Percentiles rank a stretch among this genome's conserved stretches.
Conservation (phyloP, 2,888 invertebrate species). For the Cryptus armator region DNA sequence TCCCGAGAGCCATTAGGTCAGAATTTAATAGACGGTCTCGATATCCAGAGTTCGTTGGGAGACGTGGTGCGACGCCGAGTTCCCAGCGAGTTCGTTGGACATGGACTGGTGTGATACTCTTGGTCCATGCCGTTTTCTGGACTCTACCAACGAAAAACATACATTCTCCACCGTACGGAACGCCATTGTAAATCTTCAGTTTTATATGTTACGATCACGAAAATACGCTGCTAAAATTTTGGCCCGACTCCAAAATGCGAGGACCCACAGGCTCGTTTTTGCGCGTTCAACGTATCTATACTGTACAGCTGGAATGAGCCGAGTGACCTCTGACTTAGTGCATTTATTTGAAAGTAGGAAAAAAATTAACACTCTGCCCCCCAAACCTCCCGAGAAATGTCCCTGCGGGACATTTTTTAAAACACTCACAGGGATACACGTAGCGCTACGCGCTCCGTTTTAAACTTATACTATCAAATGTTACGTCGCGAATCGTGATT, state of each 20-base stretch:
- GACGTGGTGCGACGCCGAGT: constrained; percentile 13
- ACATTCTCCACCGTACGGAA: constrained; percentile 70
- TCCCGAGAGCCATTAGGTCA: constrained; percentile 65
- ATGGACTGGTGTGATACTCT: constrained; percentile 31
- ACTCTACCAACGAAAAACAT: constrained; percentile 73
- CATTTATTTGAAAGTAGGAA: not conserved
- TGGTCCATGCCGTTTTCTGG: constrained; percentile 60
- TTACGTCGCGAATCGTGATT: no score
- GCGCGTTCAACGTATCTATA: constrained; percentile 40
- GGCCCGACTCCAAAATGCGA: constrained; percentile 72
- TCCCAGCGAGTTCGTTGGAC: constrained; percentile 36
- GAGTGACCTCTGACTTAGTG: constrained; percentile 4
- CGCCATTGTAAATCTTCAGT: constrained; percentile 77
- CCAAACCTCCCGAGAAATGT: no score
- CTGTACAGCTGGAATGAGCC: constrained; percentile 14
- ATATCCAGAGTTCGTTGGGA: constrained; percentile 16
- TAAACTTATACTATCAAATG: no score
- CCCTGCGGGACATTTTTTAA: no score
- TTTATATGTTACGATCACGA: constrained; percentile 78
- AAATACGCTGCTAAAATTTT: constrained; percentile 75
- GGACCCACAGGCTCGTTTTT: constrained; percentile 14
- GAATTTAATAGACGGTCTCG: constrained; percentile 73
- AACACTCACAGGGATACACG: no score
- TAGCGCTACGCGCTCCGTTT: no score
- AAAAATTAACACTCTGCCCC: not conserved